Evolutionary conservation across 2,888 invertebrate species (phyloP), one percentile per base, ranked within the genome.

Genomic region (Iselma pallidipennis): DNA sequence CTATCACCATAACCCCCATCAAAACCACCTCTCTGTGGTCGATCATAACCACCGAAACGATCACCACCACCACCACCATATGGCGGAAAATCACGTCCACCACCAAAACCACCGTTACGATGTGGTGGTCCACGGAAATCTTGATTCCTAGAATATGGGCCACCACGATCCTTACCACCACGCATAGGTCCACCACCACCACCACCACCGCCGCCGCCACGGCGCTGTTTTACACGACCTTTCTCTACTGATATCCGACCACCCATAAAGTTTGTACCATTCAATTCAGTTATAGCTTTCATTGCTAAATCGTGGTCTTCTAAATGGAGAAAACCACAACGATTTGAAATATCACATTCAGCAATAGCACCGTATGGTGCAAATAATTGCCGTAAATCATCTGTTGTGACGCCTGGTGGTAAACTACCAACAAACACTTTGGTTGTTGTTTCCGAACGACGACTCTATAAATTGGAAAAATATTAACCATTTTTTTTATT

Each of bases 361-460:
- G 92, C 92, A 5, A 97, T 96, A 58, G 87, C 87, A 49, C 96
- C 96, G 81, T 91, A 95, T 55, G 91, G 89, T 70, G 92, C 89
- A 83, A 97, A 96, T 53, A 96, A 83, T 68, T 88, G 88, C 50
- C 91, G 85, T 49, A 96, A 84, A 74, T 95, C 95, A 74, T 92
- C 91, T 57, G 90, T 89, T 74, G 91, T 90, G 69, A 94, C 92
- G 73, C 91, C 91, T 74, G 91, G 90, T 60, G 94, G 92, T 78
- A 96, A 83, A 82, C 95, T 94, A 68, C 96, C 96, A 76, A 97
- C 94, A 85, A 97, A 97, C 72, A 97, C 92, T 83, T 95, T 95
- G 37, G 81, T 82, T 49, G 80, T 78, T 29, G 77, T 80, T 52
- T 71, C 76, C 9, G 78, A 78, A 33, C 81, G 72, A 42, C 80